Conservation (phyloP, 2,888 invertebrate species). For the Cephus runcator region DNA sequence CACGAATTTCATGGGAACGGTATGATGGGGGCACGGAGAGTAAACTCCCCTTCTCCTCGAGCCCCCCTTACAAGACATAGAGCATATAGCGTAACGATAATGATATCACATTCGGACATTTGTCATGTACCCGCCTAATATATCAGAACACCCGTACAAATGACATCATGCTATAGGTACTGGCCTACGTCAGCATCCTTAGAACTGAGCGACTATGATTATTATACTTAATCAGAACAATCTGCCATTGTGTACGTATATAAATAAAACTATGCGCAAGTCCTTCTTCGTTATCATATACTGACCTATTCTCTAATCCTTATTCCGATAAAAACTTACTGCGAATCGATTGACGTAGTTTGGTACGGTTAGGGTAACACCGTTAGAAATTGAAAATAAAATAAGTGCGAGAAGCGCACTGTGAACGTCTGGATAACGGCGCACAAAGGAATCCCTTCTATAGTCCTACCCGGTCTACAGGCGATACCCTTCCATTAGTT, state of each 20-base stretch:
- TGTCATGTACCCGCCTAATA: constrained; percentile 24
- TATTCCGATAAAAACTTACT: background rate
- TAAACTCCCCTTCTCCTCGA: background rate
- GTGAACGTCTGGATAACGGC: background rate
- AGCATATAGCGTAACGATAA: constrained; percentile 35
- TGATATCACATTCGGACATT: constrained; percentile 36
- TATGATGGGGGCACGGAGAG: constrained; percentile 2
- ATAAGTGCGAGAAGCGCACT: background rate
- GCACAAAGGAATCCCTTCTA: constrained; percentile 1
- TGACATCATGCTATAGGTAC: background rate
- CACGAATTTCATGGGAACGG: constrained; percentile 26
- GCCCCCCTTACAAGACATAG: background rate
- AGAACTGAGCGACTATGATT: background rate
- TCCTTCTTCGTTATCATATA: background rate
- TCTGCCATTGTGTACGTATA: background rate
- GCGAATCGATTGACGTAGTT: background rate
- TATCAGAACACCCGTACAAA: background rate
- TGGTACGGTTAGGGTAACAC: background rate
- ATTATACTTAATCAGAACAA: background rate
- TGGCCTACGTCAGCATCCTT: background rate
- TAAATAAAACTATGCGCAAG: background rate
- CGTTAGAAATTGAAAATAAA: background rate
- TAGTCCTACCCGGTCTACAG: constrained; percentile 25
- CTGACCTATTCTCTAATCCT: background rate
- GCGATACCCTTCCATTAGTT: constrained; percentile 61